Evolutionary conservation across 2,888 invertebrate species (phyloP), one percentile per base, ranked within the genome.

Genomic region (Cosmopolites sordidus): DNA sequence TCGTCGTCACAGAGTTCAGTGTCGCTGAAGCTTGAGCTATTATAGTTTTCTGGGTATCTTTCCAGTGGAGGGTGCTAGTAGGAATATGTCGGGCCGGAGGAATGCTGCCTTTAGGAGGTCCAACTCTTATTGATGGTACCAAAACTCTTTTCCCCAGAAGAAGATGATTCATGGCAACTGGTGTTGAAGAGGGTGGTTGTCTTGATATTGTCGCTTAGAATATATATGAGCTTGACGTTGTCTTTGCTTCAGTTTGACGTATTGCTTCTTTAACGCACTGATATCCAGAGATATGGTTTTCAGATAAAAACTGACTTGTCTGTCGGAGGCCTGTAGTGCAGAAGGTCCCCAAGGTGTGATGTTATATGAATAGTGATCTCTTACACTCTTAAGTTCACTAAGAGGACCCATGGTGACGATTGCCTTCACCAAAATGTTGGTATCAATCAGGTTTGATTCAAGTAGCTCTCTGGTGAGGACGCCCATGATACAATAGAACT

Each of bases 401-500:
- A 92, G 86, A 0, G 91, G 87, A 0, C 92, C 93, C 67, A 96
- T 86, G 1, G 84, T 82, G 12, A 95, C 95, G 43, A 97, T 88
- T 14, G 87, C 83, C 77, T 92, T 83, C 14, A 83, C 81, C 3
- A 83, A 73, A 1, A 76, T 73, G 64, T 79, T 80, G 5, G 78
- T 78, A 60, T 79, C 79, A 12, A 83, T 76, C 6, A 85, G 78
- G 12, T 83, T 83, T 0, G 82, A 83, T 69, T 92, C 92, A 64
- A 93, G 81, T 73, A 97, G 87, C 66, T 95, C 93, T 51, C 93
- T 83, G 0, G 93, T 93, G 15, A 97, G 81, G 2, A 90, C 87
- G 0, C 95, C 96, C 97, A 98, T 98, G 68, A 94, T 88, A 64
- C 93, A 91, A 78, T 98, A 98, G 77, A 97, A 98, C 72, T 97